Evolutionary conservation across 2,888 invertebrate species (phyloP), one percentile per base, ranked within the genome.

Genomic region (Crematogaster levior): DNA sequence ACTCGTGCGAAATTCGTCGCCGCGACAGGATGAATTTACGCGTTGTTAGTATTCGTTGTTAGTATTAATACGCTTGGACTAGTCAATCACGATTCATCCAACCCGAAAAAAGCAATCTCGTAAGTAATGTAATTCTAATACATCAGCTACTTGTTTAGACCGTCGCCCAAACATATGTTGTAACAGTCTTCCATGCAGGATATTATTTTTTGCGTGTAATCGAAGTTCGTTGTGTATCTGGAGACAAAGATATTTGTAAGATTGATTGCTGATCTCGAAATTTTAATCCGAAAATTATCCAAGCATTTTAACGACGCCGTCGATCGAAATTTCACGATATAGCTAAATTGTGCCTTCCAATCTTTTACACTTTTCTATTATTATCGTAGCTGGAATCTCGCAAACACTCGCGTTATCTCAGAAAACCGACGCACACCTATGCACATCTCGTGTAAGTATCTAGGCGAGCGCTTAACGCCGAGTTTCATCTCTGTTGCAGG

Each of bases 1-100:
- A 24, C 43, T 34, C 72, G 77, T 53, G 72, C 72, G 77, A 43
- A 56, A 79, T 79, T 24, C 56, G 70, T 53, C 77, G 68, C 18
- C 40, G 51, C n/a, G 30, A 6, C n/a, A 68, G 53, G 53, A 77
- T 77, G 65, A 74, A 65, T 75, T 81, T 81, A 34, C 63, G 51
- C 43, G 46, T 51, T 81, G 81, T 75, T 81, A 77, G 53, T 81
- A 74, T 75, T 74, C 63, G 77, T 63, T 81, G 61, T 75, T 74
- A 53, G 77, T 63, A 74, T 81, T 81, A 81, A 81, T 65, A 74
- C 77, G 75, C 77, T 43, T 56, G 75, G 51, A 56, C 40, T 53
- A 65, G 70, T 70, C 70, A 56, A 24, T 70, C 70, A 56, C 70
- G 56, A 79, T 79, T 70, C 56, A 70, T 56, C 43, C 77, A 56